A percentile compares a stretch with the other conserved stretches of the same genome.
Evolutionary conservation across 53 echinoderm and acorn worm genomes (phyloP).

Genomic region (Patiria pectinifera): DNA sequence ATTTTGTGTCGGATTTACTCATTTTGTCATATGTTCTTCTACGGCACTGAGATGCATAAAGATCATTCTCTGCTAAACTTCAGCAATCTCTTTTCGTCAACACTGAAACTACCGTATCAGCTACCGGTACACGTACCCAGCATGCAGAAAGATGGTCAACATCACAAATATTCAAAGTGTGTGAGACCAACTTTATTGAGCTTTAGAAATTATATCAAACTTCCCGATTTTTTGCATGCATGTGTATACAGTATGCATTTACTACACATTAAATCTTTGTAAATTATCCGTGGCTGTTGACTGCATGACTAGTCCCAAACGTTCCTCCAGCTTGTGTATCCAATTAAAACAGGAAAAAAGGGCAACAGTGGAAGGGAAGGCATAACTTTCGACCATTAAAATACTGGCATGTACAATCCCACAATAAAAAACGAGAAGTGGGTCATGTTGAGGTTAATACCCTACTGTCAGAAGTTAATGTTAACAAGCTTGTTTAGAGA

Average conservation of each 20-base stretch:
- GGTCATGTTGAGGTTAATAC: neutral
- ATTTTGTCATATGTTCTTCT: too few relatives aligned
- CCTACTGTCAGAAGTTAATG: slow-evolving; percentile 29
- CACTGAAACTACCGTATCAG: too few relatives aligned
- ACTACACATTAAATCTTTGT: neutral
- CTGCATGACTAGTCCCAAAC: neutral
- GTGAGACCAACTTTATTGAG: neutral
- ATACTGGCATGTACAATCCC: slow-evolving; percentile 10
- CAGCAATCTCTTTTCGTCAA: too few relatives aligned
- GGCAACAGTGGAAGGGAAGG: neutral
- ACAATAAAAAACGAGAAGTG: neutral
- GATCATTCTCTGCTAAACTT: too few relatives aligned
- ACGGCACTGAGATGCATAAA: too few relatives aligned
- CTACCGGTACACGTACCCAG: too few relatives aligned
- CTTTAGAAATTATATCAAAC: neutral
- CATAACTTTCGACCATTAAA: neutral
- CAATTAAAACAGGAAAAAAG: neutral
- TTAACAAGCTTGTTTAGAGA: slow-evolving; percentile 43
- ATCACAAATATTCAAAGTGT: too few relatives aligned
- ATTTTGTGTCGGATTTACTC: too few relatives aligned
- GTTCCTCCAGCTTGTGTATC: neutral
- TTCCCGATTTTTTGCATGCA: neutral
- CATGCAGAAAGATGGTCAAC: too few relatives aligned
- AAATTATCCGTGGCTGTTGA: neutral
- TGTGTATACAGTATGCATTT: neutral